These are phyloP conservation scores for Acanthurus tractus DNA, from an alignment of 2,797 vertebrate genomes.

Conservation along the genomic window DNA sequence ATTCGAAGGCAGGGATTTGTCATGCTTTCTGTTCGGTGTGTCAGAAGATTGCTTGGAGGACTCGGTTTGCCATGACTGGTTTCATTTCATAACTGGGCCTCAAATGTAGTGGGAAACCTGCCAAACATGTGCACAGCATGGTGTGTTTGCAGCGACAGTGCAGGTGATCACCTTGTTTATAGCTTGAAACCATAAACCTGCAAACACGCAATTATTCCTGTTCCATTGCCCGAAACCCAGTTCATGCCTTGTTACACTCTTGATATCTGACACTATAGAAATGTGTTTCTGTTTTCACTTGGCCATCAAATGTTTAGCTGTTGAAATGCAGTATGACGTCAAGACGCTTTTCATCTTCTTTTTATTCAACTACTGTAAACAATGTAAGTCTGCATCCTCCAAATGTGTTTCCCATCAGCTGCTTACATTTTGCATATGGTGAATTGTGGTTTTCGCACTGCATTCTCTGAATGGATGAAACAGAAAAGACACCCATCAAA, in stretches of 20 bases:
- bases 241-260: background rate
- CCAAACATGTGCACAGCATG: slow-evolving; percentile 50
- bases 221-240: slow-evolving; percentile 16
- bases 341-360: slow-evolving; percentile 58
- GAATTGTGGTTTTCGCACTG: slow-evolving; percentile 50
- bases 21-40: slow-evolving; percentile 27
- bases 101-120: slow-evolving; percentile 28
- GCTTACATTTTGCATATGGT: slow-evolving; percentile 62
- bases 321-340: slow-evolving; percentile 52
- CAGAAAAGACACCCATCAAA: slow-evolving; percentile 52
- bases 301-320: slow-evolving; percentile 54
- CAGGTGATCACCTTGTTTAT: slow-evolving; percentile 37
- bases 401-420: slow-evolving; percentile 65
- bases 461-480: slow-evolving; percentile 50
- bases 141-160: slow-evolving; percentile 22
- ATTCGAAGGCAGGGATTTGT: slow-evolving; percentile 23
- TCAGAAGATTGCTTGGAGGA: slow-evolving; percentile 33
- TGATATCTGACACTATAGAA: slow-evolving; percentile 32
- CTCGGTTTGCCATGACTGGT: slow-evolving; percentile 37
- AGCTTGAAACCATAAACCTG: slow-evolving; percentile 43
- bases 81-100: slow-evolving; percentile 47
- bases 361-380: slow-evolving; percentile 61
- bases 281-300: slow-evolving; percentile 47
- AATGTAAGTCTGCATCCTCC: slow-evolving; percentile 38
- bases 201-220: slow-evolving; percentile 39